These are phyloP conservation scores for Ephydatia muelleri DNA, from an alignment of 37 sponge, comb jelly and placozoan genomes.

Conservation along the genomic window DNA sequence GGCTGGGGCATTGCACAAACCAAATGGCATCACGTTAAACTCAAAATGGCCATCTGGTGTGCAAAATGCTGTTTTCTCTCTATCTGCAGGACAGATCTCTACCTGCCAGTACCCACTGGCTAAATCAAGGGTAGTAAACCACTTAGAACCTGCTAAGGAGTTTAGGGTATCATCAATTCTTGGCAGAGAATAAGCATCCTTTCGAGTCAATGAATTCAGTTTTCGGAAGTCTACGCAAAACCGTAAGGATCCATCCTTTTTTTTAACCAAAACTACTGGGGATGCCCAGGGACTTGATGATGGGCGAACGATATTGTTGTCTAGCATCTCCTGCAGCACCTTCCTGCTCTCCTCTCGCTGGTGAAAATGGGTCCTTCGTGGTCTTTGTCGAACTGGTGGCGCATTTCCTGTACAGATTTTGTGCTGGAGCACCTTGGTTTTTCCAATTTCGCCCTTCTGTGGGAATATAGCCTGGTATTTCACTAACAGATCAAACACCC, in stretches of 20 bases:
- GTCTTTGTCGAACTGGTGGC: slow-evolving; percentile 1
- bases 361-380: background rate
- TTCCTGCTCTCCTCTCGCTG: background rate
- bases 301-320: slow-evolving; percentile 7
- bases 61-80: slow-evolving; percentile 18
- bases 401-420: slow-evolving; percentile 3
- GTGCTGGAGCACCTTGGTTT: background rate
- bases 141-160: background rate
- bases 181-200: slow-evolving; percentile 20
- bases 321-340: slow-evolving; percentile 11
- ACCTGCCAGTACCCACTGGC: slow-evolving; percentile 20
- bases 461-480: background rate
- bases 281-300: slow-evolving; percentile 14
- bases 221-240: slow-evolving; percentile 13
- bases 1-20: slow-evolving; percentile 14
- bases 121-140: slow-evolving; percentile 17
- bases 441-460: background rate
- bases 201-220: slow-evolving; percentile 19
- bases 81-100: background rate
- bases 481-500: slow-evolving; percentile 3
- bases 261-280: slow-evolving; percentile 18
- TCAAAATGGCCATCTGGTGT: slow-evolving; percentile 21
- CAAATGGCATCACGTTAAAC: slow-evolving; percentile 21
- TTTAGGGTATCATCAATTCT: slow-evolving; percentile 1
- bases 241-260: slow-evolving; percentile 14